Base-by-base conservation (phyloP, 2,888 invertebrate species). In the Nomada hirtipes region DNA sequence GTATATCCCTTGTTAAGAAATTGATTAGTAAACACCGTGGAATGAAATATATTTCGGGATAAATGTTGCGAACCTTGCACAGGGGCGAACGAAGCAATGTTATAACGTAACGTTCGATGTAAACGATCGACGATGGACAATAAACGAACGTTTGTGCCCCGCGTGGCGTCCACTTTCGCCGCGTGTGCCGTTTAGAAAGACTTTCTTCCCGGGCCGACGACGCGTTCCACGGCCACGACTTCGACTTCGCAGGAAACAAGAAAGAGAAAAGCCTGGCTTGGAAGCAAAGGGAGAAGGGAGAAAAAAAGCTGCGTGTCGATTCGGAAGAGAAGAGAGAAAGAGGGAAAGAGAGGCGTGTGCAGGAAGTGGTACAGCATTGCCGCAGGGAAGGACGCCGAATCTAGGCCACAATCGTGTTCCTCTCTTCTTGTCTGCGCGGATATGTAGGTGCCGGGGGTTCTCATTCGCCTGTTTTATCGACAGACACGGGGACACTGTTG, bases 301-400 rank as follows among this genome's bases (percentile, higher is more conserved):
- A 26, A 60, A 55, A 68, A 71, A 68, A 52, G 69, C 47, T 36
- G 15, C 29, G 36, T n/a, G 20, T 36, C 42, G 77, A 61, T 70
- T 50, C 70, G 64, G 70, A 61, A 63, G 47, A 36, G 69, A 72
- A 52, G 52, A 44, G 74, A 70, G n/a, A 53, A 18, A 53, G 53
- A 53, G n/a, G 20, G n/a, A 72, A 72, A 74, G 77, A 82, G 79
- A 72, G 63, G 72, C 20, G 60, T 76, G 76, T 79, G 70, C 90
- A 91, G 92, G 92, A 92, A 93, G 89, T 89, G 90, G 88, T 86
- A 88, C 89, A 92, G 89, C 92, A 93, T 93, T 93, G 93, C 92
- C 93, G 91, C 88, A 89, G 93, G 93, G 93, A 93, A 93, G 93
- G 93, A 93, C 93, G 92, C 85, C 89, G 88, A 91, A 93, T 92